Evolutionary conservation across 2,113 vertebrate species (phyloP), one percentile per base, ranked within the genome.

Genomic region (Accipiter cooperii): DNA sequence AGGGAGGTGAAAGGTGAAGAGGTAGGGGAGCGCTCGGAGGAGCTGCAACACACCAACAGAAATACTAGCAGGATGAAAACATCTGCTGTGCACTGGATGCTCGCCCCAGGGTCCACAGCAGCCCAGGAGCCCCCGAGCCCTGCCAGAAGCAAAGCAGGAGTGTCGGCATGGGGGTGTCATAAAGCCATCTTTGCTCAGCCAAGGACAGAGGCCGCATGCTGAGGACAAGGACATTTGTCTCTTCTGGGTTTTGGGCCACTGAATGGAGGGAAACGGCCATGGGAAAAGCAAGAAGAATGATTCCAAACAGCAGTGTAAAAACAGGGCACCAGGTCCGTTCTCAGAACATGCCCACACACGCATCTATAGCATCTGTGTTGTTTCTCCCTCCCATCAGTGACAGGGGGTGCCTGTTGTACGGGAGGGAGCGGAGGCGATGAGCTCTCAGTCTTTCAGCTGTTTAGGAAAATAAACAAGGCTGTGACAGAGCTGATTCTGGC

Each of bases 101-200:
- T 63, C 7, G 1, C 26, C 34, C 7, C 2, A 0, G 51, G 16
- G n/a, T 33, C 17, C 33, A 12, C 31, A 4, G 16, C 14, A 49
- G n/a, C n/a, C 63, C 54, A 4, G 16, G 19, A 49, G 28, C 28
- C 57, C 47, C 24, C 4, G 0, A 25, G 13, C 21, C 40, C 66
- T 28, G 14, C 49, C 57, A 51, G 51, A n/a, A 25, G 28, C 64
- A 54, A 70, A 44, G 16, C 29, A n/a, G 68, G 19, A 65, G 12
- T 12, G 31, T 15, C 4, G 4, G 44, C 17, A 17, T 19, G 2
- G 0, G 14, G 49, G 26, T 19, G 40, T 17, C 2, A 2, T 19
- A n/a, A 22, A 57, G 52, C 19, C 18, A 2, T 9, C 26, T 55
- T 38, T 33, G 40, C 58, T 38, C 65, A 25, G 40, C 28, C 28